Percentiles rank a stretch among this genome's conserved stretches.
Conservation (phyloP, 2,113 vertebrate species). For the Coregonus clupeaformis region DNA sequence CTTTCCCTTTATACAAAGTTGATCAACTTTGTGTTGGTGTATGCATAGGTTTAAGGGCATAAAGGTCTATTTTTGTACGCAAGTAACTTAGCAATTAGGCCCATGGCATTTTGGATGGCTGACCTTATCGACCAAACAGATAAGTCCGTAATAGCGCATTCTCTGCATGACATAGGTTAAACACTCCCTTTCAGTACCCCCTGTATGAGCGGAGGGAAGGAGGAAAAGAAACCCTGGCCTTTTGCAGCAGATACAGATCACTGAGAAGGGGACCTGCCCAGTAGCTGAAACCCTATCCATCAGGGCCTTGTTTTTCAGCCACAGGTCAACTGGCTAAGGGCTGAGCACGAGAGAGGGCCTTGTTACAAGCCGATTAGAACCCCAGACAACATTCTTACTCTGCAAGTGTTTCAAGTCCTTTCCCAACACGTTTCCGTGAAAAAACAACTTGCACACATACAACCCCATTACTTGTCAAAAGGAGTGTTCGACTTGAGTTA, state of each 20-base stretch:
- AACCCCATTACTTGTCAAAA: no score
- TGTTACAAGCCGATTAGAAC: constrained; percentile 57
- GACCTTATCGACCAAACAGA: constrained; percentile 46
- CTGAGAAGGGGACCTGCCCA: constrained; percentile 68
- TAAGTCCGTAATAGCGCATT: constrained; percentile 48
- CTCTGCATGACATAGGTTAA: constrained; percentile 46
- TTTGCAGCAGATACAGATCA: constrained; percentile 69
- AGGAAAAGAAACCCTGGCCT: constrained; percentile 59
- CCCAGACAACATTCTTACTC: constrained; percentile 51
- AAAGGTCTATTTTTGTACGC: no score
- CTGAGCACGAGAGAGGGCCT: constrained; percentile 60
- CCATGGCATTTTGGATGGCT: constrained; percentile 56
- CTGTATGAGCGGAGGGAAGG: constrained; percentile 13
- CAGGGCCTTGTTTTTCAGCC: constrained; percentile 71
- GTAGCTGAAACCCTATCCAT: constrained; percentile 75
- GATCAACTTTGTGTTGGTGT: not conserved
- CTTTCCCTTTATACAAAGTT: not conserved
- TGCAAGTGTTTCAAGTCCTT: constrained; percentile 25
- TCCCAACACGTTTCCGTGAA: constrained; percentile 1
- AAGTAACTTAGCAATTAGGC: no score
- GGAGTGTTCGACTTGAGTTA: constrained; percentile 8
- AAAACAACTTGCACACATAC: constrained; percentile 4
- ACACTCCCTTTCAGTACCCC: constrained; percentile 57
- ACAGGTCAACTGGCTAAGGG: constrained; percentile 72
- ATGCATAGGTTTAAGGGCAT: no score